Conservation (phyloP, 2,888 invertebrate genomes). For the Noctua fimbriata region DNA sequence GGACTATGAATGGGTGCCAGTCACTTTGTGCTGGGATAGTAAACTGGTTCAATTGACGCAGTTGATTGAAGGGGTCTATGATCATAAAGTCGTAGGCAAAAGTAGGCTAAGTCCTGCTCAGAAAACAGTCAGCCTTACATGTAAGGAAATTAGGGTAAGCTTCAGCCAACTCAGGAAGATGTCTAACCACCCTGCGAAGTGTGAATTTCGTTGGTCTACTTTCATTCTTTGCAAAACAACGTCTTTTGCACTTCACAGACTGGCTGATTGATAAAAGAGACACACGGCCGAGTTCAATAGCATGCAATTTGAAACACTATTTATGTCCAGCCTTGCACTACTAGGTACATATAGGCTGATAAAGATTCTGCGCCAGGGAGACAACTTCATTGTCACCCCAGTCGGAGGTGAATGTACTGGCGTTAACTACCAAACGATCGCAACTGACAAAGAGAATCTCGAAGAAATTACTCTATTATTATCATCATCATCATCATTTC, state of each 20-base stretch:
- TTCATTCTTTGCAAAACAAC: neutral
- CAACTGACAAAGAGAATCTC: no score
- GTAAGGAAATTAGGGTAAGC: neutral
- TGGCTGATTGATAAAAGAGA: neutral
- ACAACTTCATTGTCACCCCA: neutral
- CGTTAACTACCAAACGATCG: no score
- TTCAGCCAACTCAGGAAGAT: neutral
- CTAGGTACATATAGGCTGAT: neutral
- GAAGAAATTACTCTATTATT: no score
- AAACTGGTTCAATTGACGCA: conserved; percentile 29
- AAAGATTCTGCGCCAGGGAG: neutral
- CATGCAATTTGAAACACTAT: neutral
- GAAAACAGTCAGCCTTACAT: neutral
- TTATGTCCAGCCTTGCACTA: neutral
- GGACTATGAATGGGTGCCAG: conserved; percentile 46
- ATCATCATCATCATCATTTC: no score
- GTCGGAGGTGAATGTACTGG: neutral
- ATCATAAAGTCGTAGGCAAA: neutral
- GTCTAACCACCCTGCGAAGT: neutral
- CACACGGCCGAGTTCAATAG: neutral
- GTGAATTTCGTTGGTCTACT: neutral
- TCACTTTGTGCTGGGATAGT: conserved; percentile 34
- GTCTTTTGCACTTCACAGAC: neutral
- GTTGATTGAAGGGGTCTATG: neutral
- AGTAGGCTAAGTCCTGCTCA: neutral